A percentile compares a stretch with the other conserved stretches of the same genome.
Evolutionary conservation across 2,113 vertebrate genomes (phyloP).

Genomic region (Notarius quadriscutis): DNA sequence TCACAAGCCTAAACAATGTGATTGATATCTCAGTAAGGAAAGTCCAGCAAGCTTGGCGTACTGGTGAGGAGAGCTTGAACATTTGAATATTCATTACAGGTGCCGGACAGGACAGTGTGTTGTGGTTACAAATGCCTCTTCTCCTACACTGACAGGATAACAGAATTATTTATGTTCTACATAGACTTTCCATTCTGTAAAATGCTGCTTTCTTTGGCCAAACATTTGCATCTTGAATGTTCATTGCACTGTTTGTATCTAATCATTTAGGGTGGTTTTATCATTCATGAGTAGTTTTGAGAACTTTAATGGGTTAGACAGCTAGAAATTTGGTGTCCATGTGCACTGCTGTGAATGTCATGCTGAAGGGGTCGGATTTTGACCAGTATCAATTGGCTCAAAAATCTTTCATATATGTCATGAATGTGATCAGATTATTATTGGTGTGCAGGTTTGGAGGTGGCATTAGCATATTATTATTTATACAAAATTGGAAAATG

Average conservation of each 20-base stretch:
- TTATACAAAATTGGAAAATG: background rate
- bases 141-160: too few species aligned
- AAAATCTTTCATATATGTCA: background rate
- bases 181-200: too few species aligned
- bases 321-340: background rate
- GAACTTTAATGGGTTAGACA: background rate
- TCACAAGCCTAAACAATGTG: too few species aligned
- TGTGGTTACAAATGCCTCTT: too few species aligned
- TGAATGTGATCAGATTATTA: background rate
- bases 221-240: background rate
- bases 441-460: background rate
- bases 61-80: too few species aligned
- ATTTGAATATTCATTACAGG: too few species aligned
- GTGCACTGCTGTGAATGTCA: background rate
- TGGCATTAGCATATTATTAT: background rate
- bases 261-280: background rate
- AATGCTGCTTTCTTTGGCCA: too few species aligned
- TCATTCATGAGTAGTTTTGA: background rate
- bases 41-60: too few species aligned
- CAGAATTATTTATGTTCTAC: too few species aligned
- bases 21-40: too few species aligned
- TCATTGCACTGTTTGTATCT: background rate
- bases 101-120: too few species aligned
- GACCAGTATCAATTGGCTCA: background rate
- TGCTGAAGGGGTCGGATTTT: background rate